Conservation (phyloP, 1,140 invertebrate species). For the Pogonomyrmex californicus region DNA sequence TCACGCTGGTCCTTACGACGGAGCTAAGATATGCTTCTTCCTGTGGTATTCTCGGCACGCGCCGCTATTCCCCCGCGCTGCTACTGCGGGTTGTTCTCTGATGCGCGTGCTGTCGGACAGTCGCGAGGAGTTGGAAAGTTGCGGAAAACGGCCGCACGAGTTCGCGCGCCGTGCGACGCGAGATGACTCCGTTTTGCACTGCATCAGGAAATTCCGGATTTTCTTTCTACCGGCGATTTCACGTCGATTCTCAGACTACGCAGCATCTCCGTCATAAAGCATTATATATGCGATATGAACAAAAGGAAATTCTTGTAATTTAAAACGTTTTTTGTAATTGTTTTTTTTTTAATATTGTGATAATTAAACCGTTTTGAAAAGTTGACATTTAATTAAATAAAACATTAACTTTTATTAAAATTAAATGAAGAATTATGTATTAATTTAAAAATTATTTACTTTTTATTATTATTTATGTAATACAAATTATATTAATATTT, state of each 20-base stretch:
- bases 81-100: slow-evolving; percentile 44
- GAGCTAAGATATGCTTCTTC: slow-evolving; percentile 74
- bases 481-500: neutral
- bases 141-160: slow-evolving; percentile 43
- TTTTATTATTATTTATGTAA: neutral
- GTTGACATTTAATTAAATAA: neutral
- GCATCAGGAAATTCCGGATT: slow-evolving; percentile 34
- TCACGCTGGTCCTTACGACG: slow-evolving; percentile 57
- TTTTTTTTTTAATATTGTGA: neutral
- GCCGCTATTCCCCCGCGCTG: slow-evolving; percentile 66
- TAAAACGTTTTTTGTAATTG: neutral
- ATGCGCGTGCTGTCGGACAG: slow-evolving; percentile 54
- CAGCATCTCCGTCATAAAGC: neutral
- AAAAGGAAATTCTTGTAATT: neutral
- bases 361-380: neutral
- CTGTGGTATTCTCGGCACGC: slow-evolving; percentile 81
- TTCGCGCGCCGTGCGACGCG: slow-evolving; percentile 39
- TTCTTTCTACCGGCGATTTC: neutral
- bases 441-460: neutral
- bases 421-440: neutral
- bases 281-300: neutral
- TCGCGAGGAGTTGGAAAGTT: slow-evolving; percentile 54
- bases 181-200: slow-evolving; percentile 21
- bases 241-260: neutral
- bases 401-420: slow-evolving; percentile 1